Evolutionary conservation across 2,888 invertebrate species (phyloP), one percentile per base, ranked within the genome.

Genomic region (Xylocampa areola): DNA sequence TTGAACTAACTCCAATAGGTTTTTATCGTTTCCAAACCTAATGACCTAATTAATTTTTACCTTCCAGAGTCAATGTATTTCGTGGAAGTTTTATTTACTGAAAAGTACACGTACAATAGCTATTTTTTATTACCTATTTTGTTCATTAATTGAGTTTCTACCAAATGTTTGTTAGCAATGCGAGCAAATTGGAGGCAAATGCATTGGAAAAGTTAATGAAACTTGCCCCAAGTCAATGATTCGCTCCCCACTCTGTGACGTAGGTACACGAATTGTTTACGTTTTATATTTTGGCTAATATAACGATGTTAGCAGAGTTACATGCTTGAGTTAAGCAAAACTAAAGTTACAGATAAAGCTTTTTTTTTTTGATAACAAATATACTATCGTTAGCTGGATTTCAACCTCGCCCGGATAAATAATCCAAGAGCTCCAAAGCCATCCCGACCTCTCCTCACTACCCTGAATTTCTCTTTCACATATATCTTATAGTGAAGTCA

Each of bases 141-240:
- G 19, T 36, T 29, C 1, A 23, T 29, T 54, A 67, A 54, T 41
- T 30, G 43, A 35, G 16, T 19, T 25, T 37, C 7, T 16, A 63
- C 79, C 71, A 80, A 90, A 86, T 77, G 92, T 91, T 92, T 68
- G 49, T 61, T 50, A 87, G 59, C 72, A 69, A 81, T 81, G 85
- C 53, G 61, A 57, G 77, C 81, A 87, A 88, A 88, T 87, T 87
- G 83, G 84, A 90, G 84, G 87, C 88, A 87, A 89, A 88, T 86
- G 88, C 85, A 91, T 91, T 85, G 89, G 87, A 87, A 91, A 90
- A 92, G 89, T 91, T 92, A 92, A 92, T 93, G 91, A 91, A 92
- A 89, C 82, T 89, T 84, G 73, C 87, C 91, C 89, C 73, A 81
- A 86, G 84, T 85, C 79, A 81, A 83, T 86, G 82, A 85, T 84